A percentile compares a stretch with the other conserved stretches of the same genome.
Evolutionary conservation across 1,140 invertebrate species (phyloP).

Genomic region (Protaetia brevitarsis): DNA sequence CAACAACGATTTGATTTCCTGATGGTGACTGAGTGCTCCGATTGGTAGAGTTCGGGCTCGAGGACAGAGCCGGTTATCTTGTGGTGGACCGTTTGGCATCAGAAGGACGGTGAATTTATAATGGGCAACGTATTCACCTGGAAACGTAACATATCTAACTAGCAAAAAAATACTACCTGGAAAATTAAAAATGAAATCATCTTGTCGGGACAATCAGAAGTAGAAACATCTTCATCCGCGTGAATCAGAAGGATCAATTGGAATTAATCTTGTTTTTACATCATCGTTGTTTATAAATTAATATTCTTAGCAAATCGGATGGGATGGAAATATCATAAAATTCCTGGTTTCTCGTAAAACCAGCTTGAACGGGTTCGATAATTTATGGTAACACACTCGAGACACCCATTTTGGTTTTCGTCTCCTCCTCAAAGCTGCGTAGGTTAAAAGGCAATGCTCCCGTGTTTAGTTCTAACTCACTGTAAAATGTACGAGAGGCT

Average conservation of each 20-base stretch:
- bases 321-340: no score
- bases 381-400: slow-evolving; percentile 97
- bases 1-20: slow-evolving; percentile 76
- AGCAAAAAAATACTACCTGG: background rate
- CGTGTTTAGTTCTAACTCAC: slow-evolving; percentile 89
- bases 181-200: slow-evolving; percentile 18
- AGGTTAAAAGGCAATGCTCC: slow-evolving; percentile 91
- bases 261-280: slow-evolving; percentile 23
- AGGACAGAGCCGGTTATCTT: slow-evolving; percentile 94
- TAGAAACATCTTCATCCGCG: no score
- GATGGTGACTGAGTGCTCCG: slow-evolving; percentile 80
- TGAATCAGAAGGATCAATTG: slow-evolving; percentile 36
- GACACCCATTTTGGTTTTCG: slow-evolving; percentile 95
- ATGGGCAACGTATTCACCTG: slow-evolving; percentile 91
- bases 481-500: slow-evolving; percentile 92
- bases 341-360: slow-evolving; percentile 62
- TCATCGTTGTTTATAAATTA: slow-evolving; percentile 26
- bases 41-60: slow-evolving; percentile 75
- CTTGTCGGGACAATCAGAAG: no score
- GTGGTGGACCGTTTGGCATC: slow-evolving; percentile 92
- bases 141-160: no score
- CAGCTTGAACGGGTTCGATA: slow-evolving; percentile 98
- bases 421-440: slow-evolving; percentile 92
- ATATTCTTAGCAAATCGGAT: no score
- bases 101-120: slow-evolving; percentile 98